Conservation (phyloP, 2,888 invertebrate species). For the Tenthredo scrophulariae region DNA sequence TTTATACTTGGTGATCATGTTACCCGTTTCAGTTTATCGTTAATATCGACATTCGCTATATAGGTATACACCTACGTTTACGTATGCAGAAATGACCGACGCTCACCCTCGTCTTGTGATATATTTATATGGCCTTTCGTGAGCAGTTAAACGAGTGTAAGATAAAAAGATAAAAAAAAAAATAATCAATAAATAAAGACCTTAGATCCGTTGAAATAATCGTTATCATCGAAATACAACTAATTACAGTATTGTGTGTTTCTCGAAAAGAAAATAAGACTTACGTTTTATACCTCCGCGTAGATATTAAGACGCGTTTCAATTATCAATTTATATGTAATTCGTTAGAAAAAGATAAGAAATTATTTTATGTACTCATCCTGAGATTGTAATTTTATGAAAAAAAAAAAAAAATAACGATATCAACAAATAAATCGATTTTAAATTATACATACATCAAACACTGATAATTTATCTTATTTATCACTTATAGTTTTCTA, state of each 20-base stretch:
- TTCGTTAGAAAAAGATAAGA: not conserved
- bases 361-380: not conserved
- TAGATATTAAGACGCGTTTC: not conserved
- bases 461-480: not conserved
- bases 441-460: not conserved
- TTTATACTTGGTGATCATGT: not conserved
- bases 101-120: slow-evolving; percentile 1
- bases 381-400: not conserved
- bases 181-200: not conserved
- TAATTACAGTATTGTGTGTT: not conserved
- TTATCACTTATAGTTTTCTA: not conserved
- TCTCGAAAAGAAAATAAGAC: not conserved
- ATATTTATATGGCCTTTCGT: not conserved
- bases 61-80: not conserved
- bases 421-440: not conserved
- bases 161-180: not conserved
- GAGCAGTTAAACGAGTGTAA: not conserved
- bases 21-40: not conserved
- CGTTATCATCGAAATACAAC: not conserved
- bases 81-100: not conserved
- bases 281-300: not conserved
- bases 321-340: not conserved
- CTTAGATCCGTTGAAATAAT: not conserved
- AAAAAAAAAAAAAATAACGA: not conserved
- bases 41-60: not conserved